phyloP scores from a whole-genome alignment of 2,113 vertebrate species.

The Apodemus speciosus region DNA sequence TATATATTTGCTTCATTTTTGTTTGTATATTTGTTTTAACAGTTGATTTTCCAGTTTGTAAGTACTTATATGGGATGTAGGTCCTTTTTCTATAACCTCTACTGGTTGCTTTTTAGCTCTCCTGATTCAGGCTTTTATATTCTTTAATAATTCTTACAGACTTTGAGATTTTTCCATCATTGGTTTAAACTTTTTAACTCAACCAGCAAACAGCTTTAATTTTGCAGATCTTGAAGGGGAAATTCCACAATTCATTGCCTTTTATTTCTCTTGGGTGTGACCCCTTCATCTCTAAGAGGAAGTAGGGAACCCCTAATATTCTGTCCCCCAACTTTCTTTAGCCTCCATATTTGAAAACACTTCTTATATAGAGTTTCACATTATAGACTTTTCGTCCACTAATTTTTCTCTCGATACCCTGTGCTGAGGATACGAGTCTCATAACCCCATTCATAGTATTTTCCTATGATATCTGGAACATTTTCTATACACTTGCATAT shows the following conservation, averaged over 20 bases:
- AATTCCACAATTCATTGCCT: not conserved
- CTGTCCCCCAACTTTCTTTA: not conserved
- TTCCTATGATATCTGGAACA: not conserved
- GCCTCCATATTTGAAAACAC: not conserved
- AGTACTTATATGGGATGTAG: not conserved
- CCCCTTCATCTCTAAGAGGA: not conserved
- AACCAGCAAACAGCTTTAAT: not conserved
- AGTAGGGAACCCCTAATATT: not conserved
- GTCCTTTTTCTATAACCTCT: not conserved
- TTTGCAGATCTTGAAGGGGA: not conserved
- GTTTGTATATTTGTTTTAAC: not conserved
- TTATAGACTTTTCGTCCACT: not conserved
- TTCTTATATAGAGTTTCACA: not conserved
- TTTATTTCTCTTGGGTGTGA: not conserved
- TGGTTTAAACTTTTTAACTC: not conserved
- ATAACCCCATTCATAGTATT: not conserved
- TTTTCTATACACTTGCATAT: not conserved
- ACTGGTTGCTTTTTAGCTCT: not conserved
- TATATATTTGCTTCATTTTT: not conserved
- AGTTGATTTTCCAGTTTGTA: not conserved
- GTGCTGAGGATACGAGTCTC: not conserved
- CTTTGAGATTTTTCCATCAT: not conserved
- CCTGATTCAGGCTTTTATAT: not conserved
- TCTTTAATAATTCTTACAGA: not conserved
- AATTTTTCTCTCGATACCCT: not conserved